Conservation (phyloP, 2,797 vertebrate species). For the Cryptoprocta ferox region DNA sequence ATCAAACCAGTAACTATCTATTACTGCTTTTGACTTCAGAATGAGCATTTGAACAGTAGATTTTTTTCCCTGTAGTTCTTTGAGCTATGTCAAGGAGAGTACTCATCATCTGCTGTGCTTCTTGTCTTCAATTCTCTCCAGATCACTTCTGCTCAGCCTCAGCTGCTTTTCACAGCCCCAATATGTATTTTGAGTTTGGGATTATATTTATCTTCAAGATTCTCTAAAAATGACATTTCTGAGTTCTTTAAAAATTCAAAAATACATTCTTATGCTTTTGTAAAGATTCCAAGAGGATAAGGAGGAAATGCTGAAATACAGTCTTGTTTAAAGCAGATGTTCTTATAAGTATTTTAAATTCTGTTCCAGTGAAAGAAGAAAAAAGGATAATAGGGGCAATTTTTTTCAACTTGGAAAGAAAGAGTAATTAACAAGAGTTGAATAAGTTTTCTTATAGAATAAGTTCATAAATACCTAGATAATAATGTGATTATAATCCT, state of each 20-base stretch:
- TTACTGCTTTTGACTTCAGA: constrained; percentile 25
- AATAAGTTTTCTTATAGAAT: neutral
- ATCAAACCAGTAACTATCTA: neutral
- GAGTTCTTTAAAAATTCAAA: neutral
- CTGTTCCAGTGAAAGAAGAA: neutral
- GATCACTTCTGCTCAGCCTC: neutral
- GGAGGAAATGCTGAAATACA: neutral
- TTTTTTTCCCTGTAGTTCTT: neutral
- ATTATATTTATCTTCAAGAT: constrained; percentile 20
- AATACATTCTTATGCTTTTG: neutral
- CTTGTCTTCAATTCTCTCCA: neutral
- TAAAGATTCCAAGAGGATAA: neutral
- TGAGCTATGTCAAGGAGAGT: neutral
- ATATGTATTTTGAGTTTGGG: neutral
- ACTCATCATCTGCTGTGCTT: neutral
- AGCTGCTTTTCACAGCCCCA: neutral
- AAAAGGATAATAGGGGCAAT: neutral
- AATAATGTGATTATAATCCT: neutral
- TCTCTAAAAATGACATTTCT: constrained; percentile 2
- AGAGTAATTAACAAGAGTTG: neutral
- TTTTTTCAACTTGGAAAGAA: constrained; percentile 14
- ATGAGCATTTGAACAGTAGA: neutral
- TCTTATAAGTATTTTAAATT: constrained; percentile 37
- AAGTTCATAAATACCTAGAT: neutral
- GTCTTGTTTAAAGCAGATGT: constrained; percentile 31